Evolutionary conservation across 1,140 invertebrate genomes (phyloP).

Genomic region (Glomeris maerens): DNA sequence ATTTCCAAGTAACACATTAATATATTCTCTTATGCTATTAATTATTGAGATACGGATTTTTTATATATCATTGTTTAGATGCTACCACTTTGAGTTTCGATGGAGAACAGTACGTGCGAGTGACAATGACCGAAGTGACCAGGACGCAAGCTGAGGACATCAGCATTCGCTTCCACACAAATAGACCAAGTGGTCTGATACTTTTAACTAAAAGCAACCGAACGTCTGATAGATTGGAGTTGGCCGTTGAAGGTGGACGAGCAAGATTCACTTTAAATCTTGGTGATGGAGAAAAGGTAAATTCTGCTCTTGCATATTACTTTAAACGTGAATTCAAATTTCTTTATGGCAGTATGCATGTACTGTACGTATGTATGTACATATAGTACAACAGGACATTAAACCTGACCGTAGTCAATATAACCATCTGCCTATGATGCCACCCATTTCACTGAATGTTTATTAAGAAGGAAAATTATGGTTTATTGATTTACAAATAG

Average conservation of each 20-base stretch:
- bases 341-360: neutral
- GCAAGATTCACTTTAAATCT: conserved; percentile 65
- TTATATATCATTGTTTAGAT: conserved; percentile 39
- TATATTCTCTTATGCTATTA: too few relatives aligned
- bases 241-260: conserved; percentile 63
- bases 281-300: conserved; percentile 70
- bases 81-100: conserved; percentile 75
- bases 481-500: too few relatives aligned
- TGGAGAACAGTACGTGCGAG: conserved; percentile 69
- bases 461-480: too few relatives aligned
- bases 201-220: conserved; percentile 53
- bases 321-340: neutral
- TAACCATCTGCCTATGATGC: too few relatives aligned
- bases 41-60: too few relatives aligned
- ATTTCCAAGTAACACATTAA: too few relatives aligned
- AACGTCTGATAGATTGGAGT: conserved; percentile 61
- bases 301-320: conserved; percentile 2
- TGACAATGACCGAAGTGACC: conserved; percentile 60
- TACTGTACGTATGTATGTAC: too few relatives aligned
- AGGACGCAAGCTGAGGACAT: conserved; percentile 85
- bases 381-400: too few relatives aligned
- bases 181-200: conserved; percentile 42
- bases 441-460: too few relatives aligned
- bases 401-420: neutral
- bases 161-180: conserved; percentile 71